Base-by-base conservation (phyloP, 2,113 vertebrate species). In the Ochotona princeps region DNA sequence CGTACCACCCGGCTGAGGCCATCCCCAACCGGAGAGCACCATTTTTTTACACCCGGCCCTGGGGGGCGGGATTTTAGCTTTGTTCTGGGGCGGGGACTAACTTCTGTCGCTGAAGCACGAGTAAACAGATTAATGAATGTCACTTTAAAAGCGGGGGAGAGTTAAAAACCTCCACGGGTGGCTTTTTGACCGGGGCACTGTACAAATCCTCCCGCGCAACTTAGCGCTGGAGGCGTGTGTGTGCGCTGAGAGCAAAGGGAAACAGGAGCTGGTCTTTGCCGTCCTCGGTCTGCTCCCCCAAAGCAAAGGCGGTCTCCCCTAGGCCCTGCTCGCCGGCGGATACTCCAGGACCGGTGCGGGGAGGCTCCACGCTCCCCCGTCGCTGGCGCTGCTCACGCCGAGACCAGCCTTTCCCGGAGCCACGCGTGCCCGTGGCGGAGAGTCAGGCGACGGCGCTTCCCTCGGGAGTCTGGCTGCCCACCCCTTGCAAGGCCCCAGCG, bases 281-380 rank as follows among this genome's bases (percentile, higher is more conserved):
- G 23, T 28, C 61, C 51, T 54, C 4, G 18, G 17, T 6, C 14
- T 32, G 21, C 25, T 14, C 17, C 30, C 18, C 9, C 47, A 21
- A 49, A 82, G 20, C 67, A 44, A 11, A 66, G 38, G 66, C 51
- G 80, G 0, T n/a, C 60, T 69, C 14, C 38, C 11, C 6, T 11
- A 44, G 63, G 11, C 20, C 14, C 60, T 2, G 0, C 28, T 18
- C 9, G 9, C 30, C 13, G 67, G 49, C 51, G 0, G 6, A 2
- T 23, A 79, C 65, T 8, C 44, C 49, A 4, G 8, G 23, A 7
- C 7, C 1, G 26, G 14, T 32, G 1, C 38, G 47, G 10, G 21
- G 2, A 4, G 8, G 18, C 3, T 7, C 30, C 14, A 35, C 0
- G 0, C 4, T 26, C 12, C 11, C 17, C 15, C 32, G 81, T 35